These are phyloP conservation scores for Drosophila pruinosa DNA, from an alignment of 1,140 invertebrate genomes.

Conservation along the genomic window DNA sequence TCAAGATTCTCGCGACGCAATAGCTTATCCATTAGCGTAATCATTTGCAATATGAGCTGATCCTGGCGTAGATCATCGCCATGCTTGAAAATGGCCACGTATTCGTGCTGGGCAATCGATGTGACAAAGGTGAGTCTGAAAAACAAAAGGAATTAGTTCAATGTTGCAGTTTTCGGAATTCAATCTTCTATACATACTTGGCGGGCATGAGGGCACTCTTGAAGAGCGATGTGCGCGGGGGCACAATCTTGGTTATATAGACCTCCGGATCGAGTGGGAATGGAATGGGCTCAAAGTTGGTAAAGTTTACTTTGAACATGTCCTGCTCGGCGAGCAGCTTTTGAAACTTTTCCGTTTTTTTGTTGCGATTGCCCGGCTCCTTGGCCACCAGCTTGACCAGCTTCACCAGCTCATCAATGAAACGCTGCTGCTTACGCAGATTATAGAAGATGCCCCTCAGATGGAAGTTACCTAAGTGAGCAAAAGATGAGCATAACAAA, in stretches of 20 bases:
- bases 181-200: constrained; percentile 84
- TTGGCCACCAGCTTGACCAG: constrained; percentile 95
- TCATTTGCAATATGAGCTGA: constrained; percentile 98
- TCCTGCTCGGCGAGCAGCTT: constrained; percentile 91
- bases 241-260: constrained; percentile 94
- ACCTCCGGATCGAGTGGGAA: constrained; percentile 97
- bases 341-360: constrained; percentile 95
- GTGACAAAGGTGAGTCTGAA: constrained; percentile 90
- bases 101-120: constrained; percentile 91
- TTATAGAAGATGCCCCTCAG: constrained; percentile 88
- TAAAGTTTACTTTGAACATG: constrained; percentile 94
- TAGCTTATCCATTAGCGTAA: constrained; percentile 98
- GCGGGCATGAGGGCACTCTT: constrained; percentile 99
- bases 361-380: constrained; percentile 95
- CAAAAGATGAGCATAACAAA: not conserved
- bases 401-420: constrained; percentile 95
- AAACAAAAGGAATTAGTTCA: not conserved
- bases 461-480: constrained; percentile 60
- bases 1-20: constrained; percentile 96
- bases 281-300: constrained; percentile 95
- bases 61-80: constrained; percentile 99
- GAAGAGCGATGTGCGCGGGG: constrained; percentile 95
- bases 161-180: not conserved
- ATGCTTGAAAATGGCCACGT: constrained; percentile 98
- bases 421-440: constrained; percentile 92